A percentile compares a stretch with the other conserved stretches of the same genome.
phyloP scores from a whole-genome alignment of 2,888 invertebrate genomes.

The Drosophila melanosoma region DNA sequence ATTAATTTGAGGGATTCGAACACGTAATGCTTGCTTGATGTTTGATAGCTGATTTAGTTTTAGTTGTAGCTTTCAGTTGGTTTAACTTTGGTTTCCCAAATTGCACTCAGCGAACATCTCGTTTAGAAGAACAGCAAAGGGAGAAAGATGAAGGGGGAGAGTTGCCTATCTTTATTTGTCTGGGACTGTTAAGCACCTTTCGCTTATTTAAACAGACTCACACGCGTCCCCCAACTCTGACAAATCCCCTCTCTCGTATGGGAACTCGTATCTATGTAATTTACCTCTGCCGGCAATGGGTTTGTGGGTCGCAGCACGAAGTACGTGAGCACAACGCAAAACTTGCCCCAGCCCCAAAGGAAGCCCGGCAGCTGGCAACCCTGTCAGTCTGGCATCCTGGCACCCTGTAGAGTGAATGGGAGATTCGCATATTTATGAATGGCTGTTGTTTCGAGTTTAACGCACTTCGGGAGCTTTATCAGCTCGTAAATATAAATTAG shows the following conservation, averaged over 20 bases:
- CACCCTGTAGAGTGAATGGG: constrained; percentile 26
- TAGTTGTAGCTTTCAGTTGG: constrained; percentile 29
- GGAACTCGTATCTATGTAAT: constrained; percentile 47
- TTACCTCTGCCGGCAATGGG: constrained; percentile 44
- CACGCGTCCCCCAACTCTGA: constrained; percentile 8
- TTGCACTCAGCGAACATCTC: constrained; percentile 24
- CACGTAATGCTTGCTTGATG: constrained; percentile 39
- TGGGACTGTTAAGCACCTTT: constrained; percentile 42
- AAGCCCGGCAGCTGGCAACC: constrained; percentile 23
- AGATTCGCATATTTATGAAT: constrained; percentile 71
- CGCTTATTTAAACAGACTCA: constrained; percentile 67
- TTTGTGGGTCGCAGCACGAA: constrained; percentile 49
- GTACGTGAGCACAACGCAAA: constrained; percentile 56
- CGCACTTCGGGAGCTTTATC: constrained; percentile 75
- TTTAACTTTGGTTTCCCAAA: constrained; percentile 34
- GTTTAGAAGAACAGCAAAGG: constrained; percentile 33
- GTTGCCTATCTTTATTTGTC: constrained; percentile 5
- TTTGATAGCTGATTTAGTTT: constrained; percentile 28
- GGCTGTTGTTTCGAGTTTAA: constrained; percentile 71
- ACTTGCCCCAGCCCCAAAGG: constrained; percentile 51
- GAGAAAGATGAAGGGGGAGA: constrained; percentile 14
- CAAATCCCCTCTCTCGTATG: constrained; percentile 4
- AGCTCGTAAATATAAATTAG: constrained; percentile 81
- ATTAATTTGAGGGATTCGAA: constrained; percentile 39
- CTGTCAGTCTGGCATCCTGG: constrained; percentile 17